A percentile compares a stretch with the other conserved stretches of the same genome.
phyloP scores from a whole-genome alignment of 30 jellyfish, hydroid and myxozoan genomes.

The Cassiopea xamachana region DNA sequence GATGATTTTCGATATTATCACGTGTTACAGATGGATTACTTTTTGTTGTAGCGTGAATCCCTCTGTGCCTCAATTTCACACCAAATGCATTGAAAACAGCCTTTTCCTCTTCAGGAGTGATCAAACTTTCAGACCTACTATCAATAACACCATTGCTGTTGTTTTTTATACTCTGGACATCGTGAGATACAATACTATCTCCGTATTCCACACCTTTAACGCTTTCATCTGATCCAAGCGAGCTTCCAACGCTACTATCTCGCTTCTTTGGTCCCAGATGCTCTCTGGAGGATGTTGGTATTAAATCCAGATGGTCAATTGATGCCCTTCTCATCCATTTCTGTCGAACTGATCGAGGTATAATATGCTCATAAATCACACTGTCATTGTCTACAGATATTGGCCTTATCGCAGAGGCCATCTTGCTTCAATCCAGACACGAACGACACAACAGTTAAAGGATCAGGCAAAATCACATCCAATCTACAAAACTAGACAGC shows the following conservation, averaged over 20 bases:
- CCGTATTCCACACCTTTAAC: constrained; percentile 4
- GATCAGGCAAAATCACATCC: not conserved
- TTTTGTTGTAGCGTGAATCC: not conserved
- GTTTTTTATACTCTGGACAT: constrained; percentile 13
- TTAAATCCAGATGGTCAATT: constrained; percentile 17
- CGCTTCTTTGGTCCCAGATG: not conserved
- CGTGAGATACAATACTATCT: constrained; percentile 61
- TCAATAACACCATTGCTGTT: not conserved
- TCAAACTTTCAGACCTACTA: constrained; percentile 1
- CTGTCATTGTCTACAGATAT: constrained; percentile 49
- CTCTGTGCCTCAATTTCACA: constrained; percentile 61
- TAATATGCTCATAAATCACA: constrained; percentile 73
- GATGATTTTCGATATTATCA: not conserved
- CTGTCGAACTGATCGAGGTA: constrained; percentile 71
- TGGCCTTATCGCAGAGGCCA: constrained; percentile 48
- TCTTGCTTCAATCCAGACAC: not conserved
- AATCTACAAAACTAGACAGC: not conserved
- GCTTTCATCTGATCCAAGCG: not conserved
- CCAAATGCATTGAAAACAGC: constrained; percentile 79
- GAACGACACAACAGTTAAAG: not conserved
- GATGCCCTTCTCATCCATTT: constrained; percentile 71
- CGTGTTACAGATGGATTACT: not conserved
- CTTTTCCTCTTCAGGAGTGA: constrained; percentile 55
- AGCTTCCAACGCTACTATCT: not conserved
- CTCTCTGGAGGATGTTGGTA: constrained; percentile 1